Base-by-base conservation (phyloP, 1,140 invertebrate genomes). In the Chironomus striatipennis region DNA sequence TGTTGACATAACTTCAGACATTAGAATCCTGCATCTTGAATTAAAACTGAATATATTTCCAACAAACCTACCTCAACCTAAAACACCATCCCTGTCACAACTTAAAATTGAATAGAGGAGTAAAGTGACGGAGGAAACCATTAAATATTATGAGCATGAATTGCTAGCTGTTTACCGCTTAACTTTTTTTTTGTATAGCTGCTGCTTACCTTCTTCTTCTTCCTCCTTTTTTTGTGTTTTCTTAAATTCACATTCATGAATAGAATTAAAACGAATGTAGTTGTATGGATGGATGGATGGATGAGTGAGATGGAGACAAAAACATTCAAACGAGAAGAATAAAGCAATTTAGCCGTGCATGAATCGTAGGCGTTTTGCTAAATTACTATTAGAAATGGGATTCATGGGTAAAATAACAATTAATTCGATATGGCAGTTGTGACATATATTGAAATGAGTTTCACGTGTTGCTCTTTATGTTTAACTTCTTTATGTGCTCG, bases 361-460 rank as follows among this genome's bases (percentile, higher is more conserved):
- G 47, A 34, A 34, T 57, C 47, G 47, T 57, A 57, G 47, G 47
- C 47, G 47, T 57, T 34, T 57, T 57, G 47, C 47, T 57, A 57
- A 57, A 57, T 57, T 57, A 15, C 47, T 57, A 57, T 57, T 57
- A 57, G 47, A 57, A 57, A 57, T 57, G 47, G 47, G 12, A 57
- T 34, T 34, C 24, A 34, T 34, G 24, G 24, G 24, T 34, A n/a
- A 57, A 57, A 57, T 57, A n/a, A 57, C 47, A 57, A 57, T 57
- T 57, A 57, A 57, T 57, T 57, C 47, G 47, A 57, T 57, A 57
- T 57, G 47, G 47, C 47, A 57, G 47, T 57, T 57, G 47, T 57
- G 47, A n/a, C 47, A 57, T 57, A 57, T 57, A 57, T 57, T 57
- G 12, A 57, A 57, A 57, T 57, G 47, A 57, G 47, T 57, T 57